These are phyloP conservation scores for Labeo catla DNA, from an alignment of 2,113 vertebrate species.

Conservation along the genomic window DNA sequence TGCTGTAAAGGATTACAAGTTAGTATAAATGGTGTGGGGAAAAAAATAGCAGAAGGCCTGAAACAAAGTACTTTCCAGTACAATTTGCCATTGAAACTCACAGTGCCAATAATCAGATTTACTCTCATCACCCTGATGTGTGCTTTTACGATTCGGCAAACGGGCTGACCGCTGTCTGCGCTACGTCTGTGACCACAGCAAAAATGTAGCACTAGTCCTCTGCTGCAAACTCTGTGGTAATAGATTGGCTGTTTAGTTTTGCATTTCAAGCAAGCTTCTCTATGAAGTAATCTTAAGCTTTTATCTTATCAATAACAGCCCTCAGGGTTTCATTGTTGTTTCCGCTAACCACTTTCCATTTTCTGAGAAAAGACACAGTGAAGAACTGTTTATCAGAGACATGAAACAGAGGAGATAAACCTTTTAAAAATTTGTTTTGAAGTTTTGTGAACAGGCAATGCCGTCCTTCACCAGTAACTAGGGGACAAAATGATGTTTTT, in stretches of 20 bases:
- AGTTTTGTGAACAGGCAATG: background rate
- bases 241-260: background rate
- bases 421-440: background rate
- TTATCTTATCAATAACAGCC: background rate
- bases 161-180: too few relatives aligned
- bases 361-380: background rate
- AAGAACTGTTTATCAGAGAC: background rate
- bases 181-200: background rate
- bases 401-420: background rate
- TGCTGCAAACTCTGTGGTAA: background rate
- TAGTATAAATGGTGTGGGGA: slow-evolving; percentile 20
- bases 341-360: background rate
- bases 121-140: background rate
- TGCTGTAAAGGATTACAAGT: slow-evolving; percentile 54
- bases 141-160: background rate
- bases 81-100: background rate
- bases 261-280: background rate
- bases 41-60: too few relatives aligned
- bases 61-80: background rate
- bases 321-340: background rate
- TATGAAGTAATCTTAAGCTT: background rate
- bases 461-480: background rate
- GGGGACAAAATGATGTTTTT: background rate
- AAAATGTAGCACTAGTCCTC: background rate
- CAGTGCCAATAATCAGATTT: background rate